phyloP scores from a whole-genome alignment of 2,113 vertebrate species.

The Callionymus lyra region DNA sequence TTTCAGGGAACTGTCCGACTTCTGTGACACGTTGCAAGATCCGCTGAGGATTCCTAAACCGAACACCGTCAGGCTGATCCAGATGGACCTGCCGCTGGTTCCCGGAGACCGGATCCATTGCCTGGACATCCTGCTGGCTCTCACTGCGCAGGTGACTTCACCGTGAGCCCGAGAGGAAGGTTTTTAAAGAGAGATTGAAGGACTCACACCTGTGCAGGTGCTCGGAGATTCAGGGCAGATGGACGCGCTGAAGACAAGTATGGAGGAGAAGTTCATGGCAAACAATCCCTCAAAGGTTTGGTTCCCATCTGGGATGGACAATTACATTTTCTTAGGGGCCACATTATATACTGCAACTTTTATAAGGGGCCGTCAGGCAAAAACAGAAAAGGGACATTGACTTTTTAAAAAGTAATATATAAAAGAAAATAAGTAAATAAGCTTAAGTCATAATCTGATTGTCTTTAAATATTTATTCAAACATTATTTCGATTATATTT shows the following conservation, averaged over 20 bases:
- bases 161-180: no score
- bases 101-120: conserved; percentile 94
- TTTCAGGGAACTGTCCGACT: conserved; percentile 75
- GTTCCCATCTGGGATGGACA: no score
- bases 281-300: conserved; percentile 83
- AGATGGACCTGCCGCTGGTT: conserved; percentile 88
- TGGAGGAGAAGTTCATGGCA: conserved; percentile 96
- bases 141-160: conserved; percentile 76
- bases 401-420: no score
- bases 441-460: no score
- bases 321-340: no score
- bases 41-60: conserved; percentile 85
- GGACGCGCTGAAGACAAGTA: conserved; percentile 85
- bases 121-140: conserved; percentile 87
- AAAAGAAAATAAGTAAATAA: no score
- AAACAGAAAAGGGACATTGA: no score
- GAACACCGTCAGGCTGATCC: conserved; percentile 81
- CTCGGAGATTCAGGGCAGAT: conserved; percentile 85
- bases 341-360: no score
- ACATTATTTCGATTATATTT: no score
- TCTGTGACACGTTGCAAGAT: conserved; percentile 84
- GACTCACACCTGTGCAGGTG: conserved; percentile 25
- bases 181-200: neutral
- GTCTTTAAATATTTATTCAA: no score
- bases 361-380: no score